Evolutionary conservation across 2,113 vertebrate species (phyloP), one percentile per base, ranked within the genome.

Genomic region (Scalopus aquaticus): DNA sequence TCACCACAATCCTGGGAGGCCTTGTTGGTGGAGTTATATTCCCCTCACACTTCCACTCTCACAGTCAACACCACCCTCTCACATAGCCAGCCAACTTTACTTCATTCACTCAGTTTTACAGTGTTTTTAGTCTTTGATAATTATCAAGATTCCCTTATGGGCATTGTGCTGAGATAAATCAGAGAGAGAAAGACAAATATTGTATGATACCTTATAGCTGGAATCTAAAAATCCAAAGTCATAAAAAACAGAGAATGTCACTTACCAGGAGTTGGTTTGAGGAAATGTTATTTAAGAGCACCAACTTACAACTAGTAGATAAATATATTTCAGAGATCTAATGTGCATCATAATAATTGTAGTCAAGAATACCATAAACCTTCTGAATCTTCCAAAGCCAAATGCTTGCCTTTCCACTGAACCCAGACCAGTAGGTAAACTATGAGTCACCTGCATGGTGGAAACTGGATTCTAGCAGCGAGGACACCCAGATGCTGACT

Each of bases 371-470:
- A 3, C 16, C 24, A 2, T 44, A 49, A 13, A 49, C 12, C 46
- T 49, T 49, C 46, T 49, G 46, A 11, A 8, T 49, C 46, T 49
- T 49, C 46, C 5, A 44, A 44, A 44, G n/a, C n/a, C 99, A 99
- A 69, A 98, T 99, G 0, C 98, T 99, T 69, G 99, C 98, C 56
- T 99, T 99, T 95, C 94, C 98, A 99, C 98, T 99, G 87, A 98
- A 96, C 82, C 92, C 96, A 0, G 99, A 99, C 97, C 99, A 99
- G 99, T 99, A 99, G 97, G 99, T 99, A 44, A 99, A 99, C 96
- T 99, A 99, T 0, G 99, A 99, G 95, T 99, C 99, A 0, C 99
- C 99, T 17, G 97, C 97, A 12, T 99, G 99, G 99, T 98, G 98
- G 93, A 99, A 99, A 97, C 97, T 99, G 98, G 98, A 99, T 88